Percentiles rank a stretch among this genome's conserved stretches.
Conservation (phyloP, 2,797 vertebrate genomes). For the Halcyon smyrnensis region DNA sequence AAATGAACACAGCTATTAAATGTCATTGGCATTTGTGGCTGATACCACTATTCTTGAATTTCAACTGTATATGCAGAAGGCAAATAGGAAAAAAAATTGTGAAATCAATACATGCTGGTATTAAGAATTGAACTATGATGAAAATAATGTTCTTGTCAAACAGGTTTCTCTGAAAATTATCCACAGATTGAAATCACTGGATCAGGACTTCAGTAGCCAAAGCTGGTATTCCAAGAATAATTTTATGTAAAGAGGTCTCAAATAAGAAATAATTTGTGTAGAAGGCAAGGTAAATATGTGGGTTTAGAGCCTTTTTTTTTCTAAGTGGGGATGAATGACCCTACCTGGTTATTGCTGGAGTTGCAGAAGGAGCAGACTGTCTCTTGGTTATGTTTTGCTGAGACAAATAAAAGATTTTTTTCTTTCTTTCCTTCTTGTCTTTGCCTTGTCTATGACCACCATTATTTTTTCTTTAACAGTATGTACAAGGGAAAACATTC, state of each 20-base stretch:
- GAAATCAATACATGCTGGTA: conserved; percentile 42
- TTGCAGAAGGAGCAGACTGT: neutral
- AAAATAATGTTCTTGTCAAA: conserved; percentile 8
- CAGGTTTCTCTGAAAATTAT: neutral
- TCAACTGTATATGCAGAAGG: conserved; percentile 35
- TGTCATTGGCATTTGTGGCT: conserved; percentile 30
- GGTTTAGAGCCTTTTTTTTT: neutral
- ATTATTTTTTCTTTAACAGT: neutral
- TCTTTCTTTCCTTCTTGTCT: neutral
- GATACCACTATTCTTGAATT: conserved; percentile 7
- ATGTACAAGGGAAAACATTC: neutral
- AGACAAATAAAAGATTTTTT: neutral
- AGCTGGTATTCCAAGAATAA: neutral
- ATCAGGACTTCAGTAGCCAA: neutral
- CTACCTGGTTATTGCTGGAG: neutral
- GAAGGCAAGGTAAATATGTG: neutral
- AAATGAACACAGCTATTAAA: conserved; percentile 52
- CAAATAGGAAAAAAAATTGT: conserved; percentile 45
- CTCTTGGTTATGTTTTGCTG: neutral
- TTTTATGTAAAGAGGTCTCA: neutral
- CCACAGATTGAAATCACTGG: neutral
- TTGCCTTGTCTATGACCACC: neutral
- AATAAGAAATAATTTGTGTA: neutral
- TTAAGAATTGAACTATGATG: conserved; percentile 12
- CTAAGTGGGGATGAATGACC: neutral